Base-by-base conservation (phyloP, 2,888 invertebrate species). In the Trachelus stipa region DNA sequence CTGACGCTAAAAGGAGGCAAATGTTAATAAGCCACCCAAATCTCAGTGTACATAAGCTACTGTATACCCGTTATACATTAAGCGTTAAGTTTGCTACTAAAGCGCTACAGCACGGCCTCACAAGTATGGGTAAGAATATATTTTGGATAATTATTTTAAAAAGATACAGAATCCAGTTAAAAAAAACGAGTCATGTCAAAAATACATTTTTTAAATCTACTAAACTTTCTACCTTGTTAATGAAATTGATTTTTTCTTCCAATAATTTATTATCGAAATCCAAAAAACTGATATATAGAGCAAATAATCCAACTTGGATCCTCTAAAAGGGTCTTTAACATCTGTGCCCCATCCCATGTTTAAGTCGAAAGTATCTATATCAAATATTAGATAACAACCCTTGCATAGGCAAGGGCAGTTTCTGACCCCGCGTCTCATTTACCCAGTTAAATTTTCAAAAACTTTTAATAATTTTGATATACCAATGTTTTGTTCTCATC, bases 11-110 rank as follows among this genome's bases (percentile, higher is more conserved):
- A 78, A 81, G 82, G 77, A 78, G 81, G 79, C 82, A 85, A 84
- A 84, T 83, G 83, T 84, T 87, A 87, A 88, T 83, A 85, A 87
- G 82, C 78, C 83, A 81, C 79, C 80, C 74, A 79, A 83, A 83
- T 83, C 75, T 74, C 81, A 79, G 78, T 34, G 74, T 74, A 75
- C 69, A n/a, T 34, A 34, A 31, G 71, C 71, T 71, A 71, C 71
- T 34, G 71, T 71, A 71, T 31, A 71, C 71, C 71, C 33, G 33
- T 71, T 71, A 31, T 71, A 71, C 71, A 34, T 31, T 56, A 56
- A 56, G 56, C 56, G 23, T 56, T 56, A 23, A 56, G 56, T 56
- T 56, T 56, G 23, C 23, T 56, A 56, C 23, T 56, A 56, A 56
- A 56, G 56, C 56, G 56, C 56, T 9, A 56, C 23, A 56, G 56